Evolutionary conservation across 2,113 vertebrate genomes (phyloP).

Genomic region (Podarcis cretensis): DNA sequence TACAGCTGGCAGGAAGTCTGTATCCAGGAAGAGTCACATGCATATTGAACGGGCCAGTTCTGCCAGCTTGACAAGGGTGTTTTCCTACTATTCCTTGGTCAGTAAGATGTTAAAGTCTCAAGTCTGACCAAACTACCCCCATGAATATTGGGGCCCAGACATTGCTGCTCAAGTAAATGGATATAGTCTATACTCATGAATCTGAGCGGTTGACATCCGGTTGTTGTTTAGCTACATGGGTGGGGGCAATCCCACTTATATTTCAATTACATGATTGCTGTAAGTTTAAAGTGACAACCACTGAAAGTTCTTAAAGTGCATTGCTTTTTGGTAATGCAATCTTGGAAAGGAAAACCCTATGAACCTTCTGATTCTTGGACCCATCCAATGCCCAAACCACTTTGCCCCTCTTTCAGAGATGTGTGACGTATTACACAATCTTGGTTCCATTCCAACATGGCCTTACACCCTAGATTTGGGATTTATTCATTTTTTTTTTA

Average conservation of each 20-base stretch:
- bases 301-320: background rate
- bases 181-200: constrained; percentile 13
- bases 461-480: background rate
- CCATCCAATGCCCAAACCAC: background rate
- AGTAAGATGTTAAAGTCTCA: background rate
- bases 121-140: background rate
- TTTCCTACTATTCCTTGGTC: background rate
- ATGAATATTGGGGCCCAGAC: constrained; percentile 43
- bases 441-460: background rate
- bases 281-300: background rate
- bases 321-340: background rate
- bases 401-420: background rate
- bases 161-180: constrained; percentile 47
- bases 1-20: constrained; percentile 8
- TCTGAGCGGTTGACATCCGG: constrained; percentile 2
- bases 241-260: background rate
- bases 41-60: constrained; percentile 6
- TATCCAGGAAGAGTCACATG: background rate
- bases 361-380: background rate
- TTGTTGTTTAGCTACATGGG: background rate
- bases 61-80: background rate
- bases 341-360: background rate
- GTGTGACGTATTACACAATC: background rate
- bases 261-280: background rate
- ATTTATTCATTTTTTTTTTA: background rate